Evolutionary conservation across 2,797 vertebrate genomes (phyloP).

Genomic region (Chelonia mydas): DNA sequence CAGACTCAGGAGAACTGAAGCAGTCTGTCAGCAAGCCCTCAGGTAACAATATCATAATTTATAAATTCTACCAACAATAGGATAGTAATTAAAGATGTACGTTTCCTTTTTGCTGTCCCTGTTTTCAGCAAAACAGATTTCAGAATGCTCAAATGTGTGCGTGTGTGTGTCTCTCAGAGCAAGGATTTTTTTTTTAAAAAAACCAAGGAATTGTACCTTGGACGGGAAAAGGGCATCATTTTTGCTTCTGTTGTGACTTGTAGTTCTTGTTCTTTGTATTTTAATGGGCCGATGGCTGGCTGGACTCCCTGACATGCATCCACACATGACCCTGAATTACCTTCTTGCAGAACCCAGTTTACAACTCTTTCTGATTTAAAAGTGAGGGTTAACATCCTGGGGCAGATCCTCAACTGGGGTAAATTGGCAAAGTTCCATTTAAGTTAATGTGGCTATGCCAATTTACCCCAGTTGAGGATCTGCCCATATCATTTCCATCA

Average conservation of each 20-base stretch:
- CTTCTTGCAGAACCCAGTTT: neutral
- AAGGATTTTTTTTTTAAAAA: neutral
- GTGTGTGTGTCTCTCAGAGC: neutral
- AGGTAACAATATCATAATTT: slow-evolving; percentile 83
- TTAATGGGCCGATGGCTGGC: neutral
- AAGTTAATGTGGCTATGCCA: neutral
- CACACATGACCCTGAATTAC: neutral
- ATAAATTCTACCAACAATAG: slow-evolving; percentile 78
- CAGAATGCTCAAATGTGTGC: slow-evolving; percentile 24
- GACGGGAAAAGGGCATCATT: neutral
- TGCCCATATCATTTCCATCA: neutral
- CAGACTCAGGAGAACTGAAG: slow-evolving; percentile 75
- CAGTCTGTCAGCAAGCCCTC: slow-evolving; percentile 82
- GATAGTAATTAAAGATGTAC: slow-evolving; percentile 77
- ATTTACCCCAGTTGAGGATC: neutral
- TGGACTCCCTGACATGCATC: neutral
- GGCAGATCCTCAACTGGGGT: neutral
- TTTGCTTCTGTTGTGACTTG: slow-evolving; percentile 67
- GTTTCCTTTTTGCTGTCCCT: slow-evolving; percentile 55
- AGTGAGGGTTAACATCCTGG: neutral
- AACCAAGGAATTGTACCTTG: neutral
- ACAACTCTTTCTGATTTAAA: slow-evolving; percentile 26
- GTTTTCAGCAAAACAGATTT: slow-evolving; percentile 63
- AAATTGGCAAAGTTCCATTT: neutral
- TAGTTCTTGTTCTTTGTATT: slow-evolving; percentile 13